phyloP scores from a whole-genome alignment of 2,797 vertebrate species.

The Crax fasciolata region DNA sequence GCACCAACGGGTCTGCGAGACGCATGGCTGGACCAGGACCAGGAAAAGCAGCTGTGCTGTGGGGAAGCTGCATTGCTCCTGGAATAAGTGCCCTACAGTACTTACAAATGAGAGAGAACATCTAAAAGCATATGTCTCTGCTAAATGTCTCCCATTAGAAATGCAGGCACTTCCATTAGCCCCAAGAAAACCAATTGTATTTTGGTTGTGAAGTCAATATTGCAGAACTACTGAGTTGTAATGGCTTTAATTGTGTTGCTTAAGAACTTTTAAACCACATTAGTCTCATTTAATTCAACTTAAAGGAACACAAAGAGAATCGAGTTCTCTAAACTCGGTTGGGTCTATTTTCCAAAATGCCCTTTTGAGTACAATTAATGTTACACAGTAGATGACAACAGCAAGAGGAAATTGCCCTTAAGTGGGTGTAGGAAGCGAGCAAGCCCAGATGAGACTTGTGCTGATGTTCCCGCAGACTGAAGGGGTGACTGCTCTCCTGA shows the following conservation, averaged over 20 bases:
- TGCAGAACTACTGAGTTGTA: background rate
- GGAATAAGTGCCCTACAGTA: background rate
- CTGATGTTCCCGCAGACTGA: background rate
- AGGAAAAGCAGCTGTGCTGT: background rate
- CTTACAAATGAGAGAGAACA: background rate
- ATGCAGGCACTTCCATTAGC: background rate
- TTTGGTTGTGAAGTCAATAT: background rate
- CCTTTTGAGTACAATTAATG: slow-evolving; percentile 15
- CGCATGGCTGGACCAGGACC: background rate
- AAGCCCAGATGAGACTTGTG: background rate
- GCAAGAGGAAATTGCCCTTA: background rate
- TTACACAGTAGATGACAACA: background rate
- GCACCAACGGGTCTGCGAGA: background rate
- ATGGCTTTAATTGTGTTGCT: slow-evolving; percentile 3
- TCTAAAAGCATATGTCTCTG: background rate
- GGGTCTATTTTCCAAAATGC: slow-evolving; percentile 29
- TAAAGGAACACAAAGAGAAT: slow-evolving; percentile 8
- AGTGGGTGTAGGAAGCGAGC: background rate
- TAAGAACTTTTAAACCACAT: slow-evolving; percentile 12
- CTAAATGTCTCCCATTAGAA: background rate
- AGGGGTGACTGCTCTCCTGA: background rate
- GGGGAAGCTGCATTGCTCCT: background rate
- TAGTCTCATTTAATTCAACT: slow-evolving; percentile 48
- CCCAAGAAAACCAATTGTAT: background rate
- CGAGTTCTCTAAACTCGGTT: background rate